A percentile compares a stretch with the other conserved stretches of the same genome.
phyloP scores from a whole-genome alignment of 2,797 vertebrate genomes.

The Brotula barbata region DNA sequence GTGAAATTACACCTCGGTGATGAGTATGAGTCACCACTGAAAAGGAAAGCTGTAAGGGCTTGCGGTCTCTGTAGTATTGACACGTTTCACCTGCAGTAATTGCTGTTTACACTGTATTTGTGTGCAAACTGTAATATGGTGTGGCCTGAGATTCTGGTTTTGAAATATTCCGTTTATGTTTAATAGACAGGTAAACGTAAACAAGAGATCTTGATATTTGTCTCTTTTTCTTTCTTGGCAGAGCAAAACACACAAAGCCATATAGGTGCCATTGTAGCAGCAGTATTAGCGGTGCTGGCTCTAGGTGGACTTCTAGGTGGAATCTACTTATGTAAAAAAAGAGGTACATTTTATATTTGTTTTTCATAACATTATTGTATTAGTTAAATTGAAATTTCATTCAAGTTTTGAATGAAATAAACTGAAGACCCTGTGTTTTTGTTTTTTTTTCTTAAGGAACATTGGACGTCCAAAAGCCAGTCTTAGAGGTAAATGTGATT shows the following conservation, averaged over 20 bases:
- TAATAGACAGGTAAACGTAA: too few relatives aligned
- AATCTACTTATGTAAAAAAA: fast-evolving
- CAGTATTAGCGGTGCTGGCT: fast-evolving
- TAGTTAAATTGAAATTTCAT: too few relatives aligned
- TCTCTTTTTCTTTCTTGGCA: conserved; percentile 19
- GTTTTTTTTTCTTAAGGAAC: background rate
- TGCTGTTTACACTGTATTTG: background rate
- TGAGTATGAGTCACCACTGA: background rate
- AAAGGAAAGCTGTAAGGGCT: background rate
- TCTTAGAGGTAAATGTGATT: conserved; percentile 37
- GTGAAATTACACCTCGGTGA: conserved; percentile 20
- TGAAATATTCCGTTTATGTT: background rate
- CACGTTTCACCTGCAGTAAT: conserved; percentile 11
- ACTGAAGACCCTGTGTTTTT: background rate
- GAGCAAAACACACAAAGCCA: fast-evolving
- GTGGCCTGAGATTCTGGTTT: background rate
- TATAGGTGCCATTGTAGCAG: fast-evolving
- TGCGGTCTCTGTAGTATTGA: conserved; percentile 45
- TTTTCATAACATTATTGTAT: background rate
- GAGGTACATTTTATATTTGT: conserved; percentile 16
- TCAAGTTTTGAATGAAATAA: too few relatives aligned
- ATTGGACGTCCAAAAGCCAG: fast-evolving
- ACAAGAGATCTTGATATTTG: background rate
- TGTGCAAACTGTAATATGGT: background rate
- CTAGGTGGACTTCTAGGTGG: fast-evolving